A percentile compares a stretch with the other conserved stretches of the same genome.
phyloP scores from a whole-genome alignment of 2,888 invertebrate species.

The Lomographa bimaculata region DNA sequence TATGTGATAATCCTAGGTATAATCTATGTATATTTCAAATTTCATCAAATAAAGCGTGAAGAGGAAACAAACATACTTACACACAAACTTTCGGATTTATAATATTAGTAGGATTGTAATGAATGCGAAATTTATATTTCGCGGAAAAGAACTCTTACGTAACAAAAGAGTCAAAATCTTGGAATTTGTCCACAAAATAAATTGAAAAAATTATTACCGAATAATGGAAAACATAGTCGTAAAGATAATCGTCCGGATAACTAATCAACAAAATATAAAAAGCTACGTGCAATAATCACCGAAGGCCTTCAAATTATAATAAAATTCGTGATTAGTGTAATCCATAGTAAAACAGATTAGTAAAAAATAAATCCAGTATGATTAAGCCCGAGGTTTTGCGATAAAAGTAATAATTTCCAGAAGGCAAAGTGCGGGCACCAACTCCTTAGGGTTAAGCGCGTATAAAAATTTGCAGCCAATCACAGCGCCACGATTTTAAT shows the following conservation, averaged over 20 bases:
- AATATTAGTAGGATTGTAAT: no score
- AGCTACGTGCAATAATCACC: conserved; percentile 33
- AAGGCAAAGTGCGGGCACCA: conserved; percentile 9
- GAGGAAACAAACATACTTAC: no score
- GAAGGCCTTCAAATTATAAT: conserved; percentile 62
- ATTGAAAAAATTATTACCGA: no score
- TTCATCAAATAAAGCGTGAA: no score
- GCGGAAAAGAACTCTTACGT: no score
- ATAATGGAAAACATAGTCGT: conserved; percentile 39
- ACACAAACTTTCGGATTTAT: no score
- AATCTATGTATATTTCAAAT: no score
- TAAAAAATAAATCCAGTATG: conserved; percentile 55
- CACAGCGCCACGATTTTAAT: conserved; percentile 20
- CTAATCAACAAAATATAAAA: conserved; percentile 45
- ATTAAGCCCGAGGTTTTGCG: conserved; percentile 62
- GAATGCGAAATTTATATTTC: no score
- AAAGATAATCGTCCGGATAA: conserved; percentile 45
- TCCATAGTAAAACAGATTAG: conserved; percentile 54
- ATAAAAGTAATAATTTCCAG: conserved; percentile 43
- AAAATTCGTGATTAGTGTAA: conserved; percentile 62
- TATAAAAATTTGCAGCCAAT: conserved; percentile 27
- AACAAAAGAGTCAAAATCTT: no score
- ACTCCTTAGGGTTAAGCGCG: conserved; percentile 2
- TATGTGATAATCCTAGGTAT: no score
- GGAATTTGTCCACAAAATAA: no score